phyloP scores from a whole-genome alignment of 2,888 invertebrate genomes.

The Lithophane ornitopus region DNA sequence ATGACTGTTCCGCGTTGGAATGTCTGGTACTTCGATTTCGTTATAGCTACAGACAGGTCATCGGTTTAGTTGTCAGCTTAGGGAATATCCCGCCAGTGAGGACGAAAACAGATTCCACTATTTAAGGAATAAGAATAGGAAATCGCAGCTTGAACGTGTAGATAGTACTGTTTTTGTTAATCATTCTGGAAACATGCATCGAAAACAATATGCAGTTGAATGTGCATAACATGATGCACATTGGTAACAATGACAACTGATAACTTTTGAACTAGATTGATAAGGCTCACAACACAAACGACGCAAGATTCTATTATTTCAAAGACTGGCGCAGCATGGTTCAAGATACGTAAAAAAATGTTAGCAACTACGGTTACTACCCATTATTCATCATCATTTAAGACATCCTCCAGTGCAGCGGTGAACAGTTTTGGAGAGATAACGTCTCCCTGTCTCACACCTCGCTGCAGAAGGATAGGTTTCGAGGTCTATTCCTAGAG shows the following conservation, averaged over 20 bases:
- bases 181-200: slow-evolving; percentile 7
- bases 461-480: too few relatives aligned
- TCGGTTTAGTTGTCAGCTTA: slow-evolving; percentile 52
- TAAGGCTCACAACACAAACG: slow-evolving; percentile 21
- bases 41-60: slow-evolving; percentile 65
- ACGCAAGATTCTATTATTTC: slow-evolving; percentile 12
- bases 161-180: slow-evolving; percentile 12
- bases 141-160: neutral
- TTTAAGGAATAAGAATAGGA: slow-evolving; percentile 20
- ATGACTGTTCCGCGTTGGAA: slow-evolving; percentile 84
- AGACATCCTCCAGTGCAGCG: too few relatives aligned
- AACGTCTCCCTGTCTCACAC: too few relatives aligned
- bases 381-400: neutral
- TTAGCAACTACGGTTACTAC: slow-evolving; percentile 15
- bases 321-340: slow-evolving; percentile 1
- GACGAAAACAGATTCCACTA: neutral
- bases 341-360: slow-evolving; percentile 32
- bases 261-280: slow-evolving; percentile 45
- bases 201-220: slow-evolving; percentile 17
- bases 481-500: too few relatives aligned
- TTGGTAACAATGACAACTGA: slow-evolving; percentile 29
- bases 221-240: slow-evolving; percentile 32
- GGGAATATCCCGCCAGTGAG: slow-evolving; percentile 13
- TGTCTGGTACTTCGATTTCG: slow-evolving; percentile 72
- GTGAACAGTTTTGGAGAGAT: too few relatives aligned